Evolutionary conservation across 2,113 vertebrate species (phyloP), one percentile per base, ranked within the genome.

Genomic region (Heliornis fulica): DNA sequence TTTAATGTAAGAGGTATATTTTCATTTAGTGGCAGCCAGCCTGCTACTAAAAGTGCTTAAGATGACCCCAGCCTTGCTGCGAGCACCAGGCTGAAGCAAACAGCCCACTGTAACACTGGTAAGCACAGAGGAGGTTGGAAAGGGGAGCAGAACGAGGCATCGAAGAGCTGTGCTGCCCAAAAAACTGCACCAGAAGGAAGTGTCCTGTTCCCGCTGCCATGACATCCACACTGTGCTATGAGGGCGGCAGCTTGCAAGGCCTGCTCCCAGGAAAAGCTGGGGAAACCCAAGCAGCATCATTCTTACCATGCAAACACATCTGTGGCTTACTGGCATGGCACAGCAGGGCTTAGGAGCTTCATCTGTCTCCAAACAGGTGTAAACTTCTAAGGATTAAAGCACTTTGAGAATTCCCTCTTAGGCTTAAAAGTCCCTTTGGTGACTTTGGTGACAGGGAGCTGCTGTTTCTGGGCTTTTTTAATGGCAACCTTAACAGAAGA

Each of bases 101-200:
- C 10, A 61, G 36, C 10, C 19, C 4, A 1, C 19, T 11, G n/a
- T 60, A 45, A 28, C 5, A 0, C 36, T 43, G 50, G 40, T 1
- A 1, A 45, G 43, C 7, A 3, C 32, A 1, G 1, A 38, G 36
- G 34, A 46, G 10, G 26, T 48, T 31, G 18, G 23, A 50, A 66
- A 57, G 28, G 38, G 23, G 19, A 87, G 31, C 64, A 56, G 28
- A 41, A 65, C 64, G 51, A 29, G 56, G 15, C 72, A 51, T 21
- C 14, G 9, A 77, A 77, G 20, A 12, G 20, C 68, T n/a, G 10
- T 53, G 32, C 17, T 60, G 54, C 54, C 68, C 59, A 31, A n/a
- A n/a, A 93, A 65, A 31, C 2, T 13, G 4, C 32, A 51, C n/a
- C 32, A 72, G 57, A 79, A 90, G 38, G 65, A 57, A 88, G 1